phyloP scores from a whole-genome alignment of 2,888 invertebrate genomes.

The Calliphora vomitoria region DNA sequence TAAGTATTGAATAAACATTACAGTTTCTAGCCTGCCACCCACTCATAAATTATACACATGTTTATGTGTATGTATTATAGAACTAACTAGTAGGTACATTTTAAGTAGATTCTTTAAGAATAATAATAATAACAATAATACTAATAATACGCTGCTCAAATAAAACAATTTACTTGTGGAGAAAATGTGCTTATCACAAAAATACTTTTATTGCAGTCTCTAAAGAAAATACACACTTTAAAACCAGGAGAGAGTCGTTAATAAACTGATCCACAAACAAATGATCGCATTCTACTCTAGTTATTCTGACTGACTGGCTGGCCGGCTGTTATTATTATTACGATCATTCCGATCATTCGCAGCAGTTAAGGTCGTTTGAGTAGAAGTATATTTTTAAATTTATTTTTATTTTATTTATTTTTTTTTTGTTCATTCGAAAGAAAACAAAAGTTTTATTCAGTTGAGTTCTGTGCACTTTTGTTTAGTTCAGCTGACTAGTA shows the following conservation, averaged over 20 bases:
- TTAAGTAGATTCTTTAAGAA: slow-evolving; percentile 55
- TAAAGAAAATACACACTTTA: slow-evolving; percentile 39
- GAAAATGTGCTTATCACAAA: slow-evolving; percentile 64
- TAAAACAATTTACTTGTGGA: slow-evolving; percentile 61
- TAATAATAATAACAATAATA: slow-evolving; percentile 51
- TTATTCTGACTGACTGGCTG: slow-evolving; percentile 58
- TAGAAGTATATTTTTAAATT: slow-evolving; percentile 42
- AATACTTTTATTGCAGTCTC: slow-evolving; percentile 64
- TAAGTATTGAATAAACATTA: slow-evolving; percentile 13
- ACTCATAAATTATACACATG: slow-evolving; percentile 45
- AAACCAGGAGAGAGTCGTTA: slow-evolving; percentile 62
- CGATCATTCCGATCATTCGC: slow-evolving; percentile 45
- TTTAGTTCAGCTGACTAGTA: slow-evolving; percentile 23
- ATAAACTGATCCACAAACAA: slow-evolving; percentile 58
- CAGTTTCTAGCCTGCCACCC: slow-evolving; percentile 26
- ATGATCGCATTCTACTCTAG: slow-evolving; percentile 66
- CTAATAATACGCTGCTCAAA: slow-evolving; percentile 46
- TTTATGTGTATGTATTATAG: slow-evolving; percentile 11
- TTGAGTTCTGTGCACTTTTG: slow-evolving; percentile 22
- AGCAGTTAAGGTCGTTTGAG: slow-evolving; percentile 48
- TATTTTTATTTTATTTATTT: slow-evolving; percentile 10
- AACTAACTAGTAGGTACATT: slow-evolving; percentile 33
- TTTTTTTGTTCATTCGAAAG: not conserved
- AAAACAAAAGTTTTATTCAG: slow-evolving; percentile 32
- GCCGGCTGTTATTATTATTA: slow-evolving; percentile 27